Evolutionary conservation across 64 coral and sea anemone genomes (phyloP), one percentile per base, ranked within the genome.

Genomic region (Montipora capricornis): DNA sequence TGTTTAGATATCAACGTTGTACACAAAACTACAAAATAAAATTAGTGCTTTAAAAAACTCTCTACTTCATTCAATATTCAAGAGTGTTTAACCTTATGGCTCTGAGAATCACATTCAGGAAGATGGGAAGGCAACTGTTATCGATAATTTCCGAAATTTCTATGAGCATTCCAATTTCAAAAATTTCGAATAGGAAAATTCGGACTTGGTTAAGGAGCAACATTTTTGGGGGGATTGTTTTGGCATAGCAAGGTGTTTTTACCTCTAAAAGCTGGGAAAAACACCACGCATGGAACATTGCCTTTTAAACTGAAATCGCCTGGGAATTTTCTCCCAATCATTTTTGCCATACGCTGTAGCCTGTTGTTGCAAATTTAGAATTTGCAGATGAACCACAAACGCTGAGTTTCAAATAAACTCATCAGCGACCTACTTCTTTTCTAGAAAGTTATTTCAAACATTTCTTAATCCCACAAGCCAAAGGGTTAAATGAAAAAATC

Each of bases 401-500:
- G 68, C 5, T 24, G 68, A 4, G 17, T 19, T 20, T 71, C 2
- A 24, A 71, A n/a, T 4, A 13, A 76, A 46, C 24, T 76, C 17
- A 2, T 3, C 12, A 46, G 7, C 26, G 4, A 19, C 5, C 4
- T 8, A 46, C 2, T 76, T 44, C 74, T 14, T 76, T 13, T 14
- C 29, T 22, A 24, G 19, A 3, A 19, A 45, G 22, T 46, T 4
- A 76, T 76, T 74, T 74, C 70, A 74, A 24, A 17, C 14, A 57
- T 19, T 4, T 26, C 5, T 13, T 62, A 15, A 83, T 47, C 57
- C 16, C 14, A 66, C 6, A 59, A 11, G 16, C 8, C 14, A 86
- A 69, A 86, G 17, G 55, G 45, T 73, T 73, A 86, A 73, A 86
- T 86, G 19, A 86, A 86, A 50, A 71, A 86, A 47, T 86, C 82